Conservation (phyloP, 2,888 invertebrate genomes). For the Scaptomyza polygonia region DNA sequence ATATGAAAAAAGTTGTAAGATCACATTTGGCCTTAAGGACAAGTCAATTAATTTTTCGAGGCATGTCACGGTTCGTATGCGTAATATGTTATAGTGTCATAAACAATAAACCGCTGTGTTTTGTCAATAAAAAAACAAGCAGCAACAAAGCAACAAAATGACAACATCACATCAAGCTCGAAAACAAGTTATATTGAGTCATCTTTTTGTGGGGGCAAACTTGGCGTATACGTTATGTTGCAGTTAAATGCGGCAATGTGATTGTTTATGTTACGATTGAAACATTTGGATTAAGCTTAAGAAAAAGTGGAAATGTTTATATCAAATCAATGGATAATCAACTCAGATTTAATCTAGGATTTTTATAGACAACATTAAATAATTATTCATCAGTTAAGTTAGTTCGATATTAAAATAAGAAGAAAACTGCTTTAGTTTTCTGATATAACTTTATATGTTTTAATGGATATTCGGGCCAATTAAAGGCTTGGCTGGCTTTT, state of each 20-base stretch:
- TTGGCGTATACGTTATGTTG: slow-evolving; percentile 7
- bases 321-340: no score
- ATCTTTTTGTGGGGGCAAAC: slow-evolving; percentile 4
- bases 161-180: background rate
- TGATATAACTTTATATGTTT: no score
- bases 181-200: slow-evolving; percentile 11
- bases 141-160: slow-evolving; percentile 16
- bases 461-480: no score
- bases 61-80: slow-evolving; percentile 33
- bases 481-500: background rate
- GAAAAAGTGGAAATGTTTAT: no score
- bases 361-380: no score
- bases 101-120: slow-evolving; percentile 28
- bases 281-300: background rate
- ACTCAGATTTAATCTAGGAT: no score
- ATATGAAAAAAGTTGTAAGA: background rate
- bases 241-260: background rate
- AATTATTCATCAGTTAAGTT: no score
- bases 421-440: no score
- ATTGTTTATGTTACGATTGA: background rate
- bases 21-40: slow-evolving; percentile 8
- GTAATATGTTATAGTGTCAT: slow-evolving; percentile 24
- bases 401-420: no score
- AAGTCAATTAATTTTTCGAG: slow-evolving; percentile 3
- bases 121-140: slow-evolving; percentile 34